phyloP scores from a whole-genome alignment of 2,888 invertebrate species.

The Biston stratarius region DNA sequence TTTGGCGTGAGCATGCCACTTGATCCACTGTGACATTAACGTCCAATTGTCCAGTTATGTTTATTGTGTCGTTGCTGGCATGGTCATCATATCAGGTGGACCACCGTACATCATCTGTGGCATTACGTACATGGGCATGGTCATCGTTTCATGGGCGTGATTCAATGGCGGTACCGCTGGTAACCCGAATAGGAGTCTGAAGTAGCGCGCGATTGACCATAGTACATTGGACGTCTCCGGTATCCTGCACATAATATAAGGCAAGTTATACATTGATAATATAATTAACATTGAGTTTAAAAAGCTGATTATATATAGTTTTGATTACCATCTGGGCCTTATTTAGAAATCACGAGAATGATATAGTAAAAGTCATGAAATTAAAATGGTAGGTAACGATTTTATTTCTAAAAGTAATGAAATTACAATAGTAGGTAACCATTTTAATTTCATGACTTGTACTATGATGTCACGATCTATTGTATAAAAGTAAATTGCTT shows the following conservation, averaged over 20 bases:
- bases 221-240: slow-evolving; percentile 85
- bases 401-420: too few relatives aligned
- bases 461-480: too few relatives aligned
- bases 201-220: slow-evolving; percentile 84
- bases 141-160: slow-evolving; percentile 67
- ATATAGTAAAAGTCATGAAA: too few relatives aligned
- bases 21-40: slow-evolving; percentile 66
- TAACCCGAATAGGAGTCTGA: slow-evolving; percentile 81
- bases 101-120: slow-evolving; percentile 70
- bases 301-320: neutral
- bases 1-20: slow-evolving; percentile 79
- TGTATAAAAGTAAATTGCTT: too few relatives aligned
- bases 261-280: slow-evolving; percentile 30
- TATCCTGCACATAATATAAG: slow-evolving; percentile 73
- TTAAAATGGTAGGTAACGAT: too few relatives aligned
- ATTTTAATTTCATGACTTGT: too few relatives aligned
- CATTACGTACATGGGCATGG: slow-evolving; percentile 81
- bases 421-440: too few relatives aligned
- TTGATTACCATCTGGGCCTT: neutral
- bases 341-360: too few relatives aligned
- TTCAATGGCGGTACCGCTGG: slow-evolving; percentile 74
- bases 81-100: slow-evolving; percentile 57
- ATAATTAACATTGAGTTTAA: neutral
- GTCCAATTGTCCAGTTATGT: slow-evolving; percentile 76
- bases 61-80: slow-evolving; percentile 67